Conservation (phyloP, 2,888 invertebrate species). For the Xestia xanthographa region DNA sequence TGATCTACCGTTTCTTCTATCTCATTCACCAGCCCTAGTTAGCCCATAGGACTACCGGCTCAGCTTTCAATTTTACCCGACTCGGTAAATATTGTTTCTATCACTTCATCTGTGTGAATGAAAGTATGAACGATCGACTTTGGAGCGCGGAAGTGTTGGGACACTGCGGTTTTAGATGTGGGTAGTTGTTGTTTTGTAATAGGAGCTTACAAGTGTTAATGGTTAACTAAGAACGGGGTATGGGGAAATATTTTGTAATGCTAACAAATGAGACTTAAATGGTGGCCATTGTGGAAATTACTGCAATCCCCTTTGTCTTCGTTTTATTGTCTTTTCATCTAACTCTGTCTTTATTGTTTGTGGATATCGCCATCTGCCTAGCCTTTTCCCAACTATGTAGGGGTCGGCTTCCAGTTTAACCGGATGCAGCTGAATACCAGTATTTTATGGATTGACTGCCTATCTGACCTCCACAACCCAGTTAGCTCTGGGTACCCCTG, state of each 20-base stretch:
- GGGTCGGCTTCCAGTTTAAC: too few species aligned
- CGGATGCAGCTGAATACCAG: too few species aligned
- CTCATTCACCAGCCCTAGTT: slow-evolving; percentile 35
- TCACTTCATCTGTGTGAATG: slow-evolving; percentile 56
- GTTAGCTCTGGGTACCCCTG: too few species aligned
- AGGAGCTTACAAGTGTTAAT: slow-evolving; percentile 29
- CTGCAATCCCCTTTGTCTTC: not conserved
- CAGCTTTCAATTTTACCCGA: slow-evolving; percentile 57
- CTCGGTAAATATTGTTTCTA: slow-evolving; percentile 57
- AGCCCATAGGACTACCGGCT: slow-evolving; percentile 26
- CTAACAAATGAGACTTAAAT: not conserved
- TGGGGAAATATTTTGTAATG: slow-evolving; percentile 26
- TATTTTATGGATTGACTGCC: too few species aligned
- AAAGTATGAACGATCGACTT: slow-evolving; percentile 54
- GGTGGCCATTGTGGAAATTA: not conserved
- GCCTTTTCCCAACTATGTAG: too few species aligned
- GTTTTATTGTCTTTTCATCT: not conserved
- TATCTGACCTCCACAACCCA: too few species aligned
- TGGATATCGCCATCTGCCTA: not conserved
- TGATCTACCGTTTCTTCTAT: not conserved
- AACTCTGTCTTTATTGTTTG: not conserved
- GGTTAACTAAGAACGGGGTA: slow-evolving; percentile 21
- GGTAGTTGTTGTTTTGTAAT: slow-evolving; percentile 55
- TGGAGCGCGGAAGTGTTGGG: slow-evolving; percentile 32
- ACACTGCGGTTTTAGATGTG: slow-evolving; percentile 38